Base-by-base conservation (phyloP, 2,797 vertebrate genomes). In the Rallus crepitans region DNA sequence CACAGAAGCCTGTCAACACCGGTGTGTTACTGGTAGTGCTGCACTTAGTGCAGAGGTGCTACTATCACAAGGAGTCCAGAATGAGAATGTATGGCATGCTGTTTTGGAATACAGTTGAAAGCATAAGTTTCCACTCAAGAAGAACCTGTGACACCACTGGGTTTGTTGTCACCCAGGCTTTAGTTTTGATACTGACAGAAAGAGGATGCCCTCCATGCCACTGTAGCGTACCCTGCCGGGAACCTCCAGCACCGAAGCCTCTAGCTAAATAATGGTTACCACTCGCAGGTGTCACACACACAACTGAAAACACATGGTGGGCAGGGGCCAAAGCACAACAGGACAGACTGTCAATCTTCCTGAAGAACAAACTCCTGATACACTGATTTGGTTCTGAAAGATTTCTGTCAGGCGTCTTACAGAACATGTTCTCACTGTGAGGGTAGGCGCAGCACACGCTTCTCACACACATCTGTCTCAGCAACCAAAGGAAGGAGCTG, bases 21-120 rank as follows among this genome's bases (percentile, higher is more conserved):
- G 31, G 6, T 23, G 11, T 2, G 8, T 33, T 65, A 48, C 56
- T 53, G 65, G 35, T 39, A 68, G 31, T 2, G 18, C 52, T 52
- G 30, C n/a, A 3, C 24, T 57, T 40, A 47, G 12, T 15, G 14
- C 4, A 2, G 42, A 0, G 2, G 27, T 65, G 48, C 35, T 64
- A 55, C 47, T 25, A 50, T 18, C 52, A 39, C 16, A 37, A 70
- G 25, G 6, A 70, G 73, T 31, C 31, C n/a, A 73, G 39, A 82
- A 69, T 23, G 15, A 71, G 53, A 33, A 18, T 60, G 65, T 53
- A 64, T 30, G 11, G 28, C 42, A 37, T 17, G 28, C 37, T 45
- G 14, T 2, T 69, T 47, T n/a, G 25, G 24, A 45, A 83, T 37
- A 48, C 11, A 75, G 28, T 28, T 80, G 33, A 48, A 91, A 63